Evolutionary conservation across 1,140 invertebrate species (phyloP).

Genomic region (Chymomyza costata): DNA sequence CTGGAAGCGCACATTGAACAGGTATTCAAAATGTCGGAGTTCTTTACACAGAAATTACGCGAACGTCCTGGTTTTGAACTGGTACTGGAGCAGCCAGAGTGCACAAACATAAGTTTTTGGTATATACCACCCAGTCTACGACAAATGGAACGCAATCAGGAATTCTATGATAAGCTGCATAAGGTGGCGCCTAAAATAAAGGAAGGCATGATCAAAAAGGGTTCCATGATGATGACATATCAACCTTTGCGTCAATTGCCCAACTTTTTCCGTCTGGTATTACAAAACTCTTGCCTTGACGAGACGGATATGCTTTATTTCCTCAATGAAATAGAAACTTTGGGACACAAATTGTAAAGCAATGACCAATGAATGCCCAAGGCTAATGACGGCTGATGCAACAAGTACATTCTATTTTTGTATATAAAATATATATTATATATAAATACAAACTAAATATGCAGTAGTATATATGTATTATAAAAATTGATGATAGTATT

Average conservation of each 20-base stretch:
- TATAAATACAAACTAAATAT: no score
- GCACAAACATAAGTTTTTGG: slow-evolving; percentile 97
- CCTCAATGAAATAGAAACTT: slow-evolving; percentile 88
- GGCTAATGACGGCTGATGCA: no score
- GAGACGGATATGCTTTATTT: slow-evolving; percentile 90
- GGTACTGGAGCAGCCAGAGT: slow-evolving; percentile 88
- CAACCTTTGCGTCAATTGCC: slow-evolving; percentile 87
- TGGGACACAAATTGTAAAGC: slow-evolving; percentile 82
- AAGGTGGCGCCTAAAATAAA: slow-evolving; percentile 94
- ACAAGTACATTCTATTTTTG: slow-evolving; percentile 53
- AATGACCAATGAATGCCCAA: no score
- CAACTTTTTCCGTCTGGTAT: slow-evolving; percentile 95
- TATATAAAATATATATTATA: slow-evolving; percentile 33
- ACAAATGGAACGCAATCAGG: slow-evolving; percentile 76
- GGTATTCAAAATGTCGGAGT: slow-evolving; percentile 84
- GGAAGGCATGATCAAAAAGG: slow-evolving; percentile 94
- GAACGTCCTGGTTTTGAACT: slow-evolving; percentile 83
- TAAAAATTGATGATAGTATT: no score
- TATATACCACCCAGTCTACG: slow-evolving; percentile 89
- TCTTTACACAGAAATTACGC: slow-evolving; percentile 83
- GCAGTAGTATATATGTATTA: no score
- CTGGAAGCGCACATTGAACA: slow-evolving; percentile 87
- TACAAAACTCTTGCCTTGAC: slow-evolving; percentile 91
- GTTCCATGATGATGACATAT: slow-evolving; percentile 96
- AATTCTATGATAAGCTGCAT: slow-evolving; percentile 83